Evolutionary conservation across 1,140 invertebrate species (phyloP), one percentile per base, ranked within the genome.

Genomic region (Battus philenor): DNA sequence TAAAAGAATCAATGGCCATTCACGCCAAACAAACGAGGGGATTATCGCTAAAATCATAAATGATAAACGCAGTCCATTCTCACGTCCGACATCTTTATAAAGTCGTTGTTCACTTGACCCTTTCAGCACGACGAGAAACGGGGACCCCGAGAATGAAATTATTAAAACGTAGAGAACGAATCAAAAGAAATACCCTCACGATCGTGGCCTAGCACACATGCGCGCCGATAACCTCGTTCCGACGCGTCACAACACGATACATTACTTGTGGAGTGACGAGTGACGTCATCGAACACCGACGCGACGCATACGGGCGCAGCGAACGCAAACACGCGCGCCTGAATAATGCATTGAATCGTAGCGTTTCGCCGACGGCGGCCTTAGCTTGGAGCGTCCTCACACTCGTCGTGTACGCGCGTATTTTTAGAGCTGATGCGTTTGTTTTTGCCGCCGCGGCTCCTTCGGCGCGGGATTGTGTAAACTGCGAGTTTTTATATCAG

Each of bases 381-480:
- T 51, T 61, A 69, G 27, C 36, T 57, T 68, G 69, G 65, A 68
- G 49, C 54, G n/a, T n/a, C n/a, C 45, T 54, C 50, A 51, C 50
- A 54, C 50, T 54, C 54, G 47, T 50, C 46, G 47, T 3, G 18
- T 20, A 20, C 2, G 18, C 41, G 59, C 47, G 51, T 81, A 81
- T 81, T 78, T 78, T 81, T 78, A 78, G 77, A 63, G 60, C 61
- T 78, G 74, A 81, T 78, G 74, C 53, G 55, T 33, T 61, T 34
- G 65, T 72, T 74, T 62, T 69, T 65, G 61, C 63, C 46, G 51
- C 50, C 16, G 9, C 33, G 16, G 48, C 31, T 53, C 43, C 49
- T 56, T 54, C 54, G 46, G 43, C 38, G 51, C 34, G 46, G 50
- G 17, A 36, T 36, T 36, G 33, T 36, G 33, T 36, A 36, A 36